Conservation (phyloP, 1,140 invertebrate species). For the Saccostrea echinata region DNA sequence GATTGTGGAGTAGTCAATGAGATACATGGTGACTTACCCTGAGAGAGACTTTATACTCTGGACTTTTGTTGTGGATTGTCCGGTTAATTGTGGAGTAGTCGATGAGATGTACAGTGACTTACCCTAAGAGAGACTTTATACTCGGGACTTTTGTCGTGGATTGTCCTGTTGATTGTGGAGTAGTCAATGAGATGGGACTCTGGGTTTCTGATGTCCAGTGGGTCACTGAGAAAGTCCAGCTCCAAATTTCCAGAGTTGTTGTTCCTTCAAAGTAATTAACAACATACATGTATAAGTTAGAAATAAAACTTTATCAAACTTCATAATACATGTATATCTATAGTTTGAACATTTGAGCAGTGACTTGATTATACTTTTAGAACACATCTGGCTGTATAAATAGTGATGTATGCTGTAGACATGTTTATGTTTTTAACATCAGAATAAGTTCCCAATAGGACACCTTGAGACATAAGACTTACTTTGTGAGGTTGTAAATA, state of each 20-base stretch:
- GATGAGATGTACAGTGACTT: slow-evolving; percentile 53
- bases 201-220: slow-evolving; percentile 74
- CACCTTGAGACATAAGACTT: neutral
- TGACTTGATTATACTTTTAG: no score
- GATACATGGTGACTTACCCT: slow-evolving; percentile 62
- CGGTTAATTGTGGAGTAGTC: slow-evolving; percentile 69
- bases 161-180: slow-evolving; percentile 68
- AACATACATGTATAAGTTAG: no score
- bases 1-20: slow-evolving; percentile 69
- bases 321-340: no score
- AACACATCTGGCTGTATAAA: no score
- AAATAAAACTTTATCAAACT: no score
- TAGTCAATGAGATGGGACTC: slow-evolving; percentile 73
- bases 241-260: slow-evolving; percentile 66
- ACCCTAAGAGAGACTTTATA: slow-evolving; percentile 75
- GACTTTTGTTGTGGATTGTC: slow-evolving; percentile 71
- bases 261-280: neutral
- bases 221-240: slow-evolving; percentile 75
- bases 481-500: neutral
- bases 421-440: no score
- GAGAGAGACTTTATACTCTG: slow-evolving; percentile 72
- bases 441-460: no score
- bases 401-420: no score
- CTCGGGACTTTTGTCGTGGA: slow-evolving; percentile 66
- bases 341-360: no score